Evolutionary conservation across 2,797 vertebrate species (phyloP).

Genomic region (Lagocephalus sceleratus): DNA sequence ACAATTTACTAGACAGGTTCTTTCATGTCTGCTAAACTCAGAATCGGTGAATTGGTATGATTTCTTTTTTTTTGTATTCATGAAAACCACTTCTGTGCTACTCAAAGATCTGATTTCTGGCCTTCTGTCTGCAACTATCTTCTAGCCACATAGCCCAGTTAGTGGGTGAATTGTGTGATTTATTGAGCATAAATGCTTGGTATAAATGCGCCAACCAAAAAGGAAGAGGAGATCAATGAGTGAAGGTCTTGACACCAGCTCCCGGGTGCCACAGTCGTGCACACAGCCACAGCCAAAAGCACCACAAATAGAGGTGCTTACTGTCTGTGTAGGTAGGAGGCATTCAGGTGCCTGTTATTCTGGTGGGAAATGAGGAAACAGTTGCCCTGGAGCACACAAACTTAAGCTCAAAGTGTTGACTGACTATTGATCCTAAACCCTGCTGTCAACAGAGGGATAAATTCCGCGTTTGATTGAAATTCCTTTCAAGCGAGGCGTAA

Average conservation of each 20-base stretch:
- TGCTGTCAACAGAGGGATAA: constrained; percentile 64
- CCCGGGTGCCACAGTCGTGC: constrained; percentile 13
- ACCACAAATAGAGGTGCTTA: constrained; percentile 36
- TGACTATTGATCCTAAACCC: constrained; percentile 64
- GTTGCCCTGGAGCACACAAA: constrained; percentile 52
- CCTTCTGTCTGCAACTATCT: neutral
- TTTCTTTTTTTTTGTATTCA: neutral
- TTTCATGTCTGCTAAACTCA: no score
- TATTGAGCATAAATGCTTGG: neutral
- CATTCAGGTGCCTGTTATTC: constrained; percentile 49
- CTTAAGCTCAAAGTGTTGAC: constrained; percentile 62
- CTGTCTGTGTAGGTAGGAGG: constrained; percentile 39
- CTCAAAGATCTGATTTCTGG: no score
- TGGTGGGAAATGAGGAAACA: constrained; percentile 43
- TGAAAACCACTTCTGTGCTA: neutral
- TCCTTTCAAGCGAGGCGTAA: constrained; percentile 54
- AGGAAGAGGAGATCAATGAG: constrained; percentile 11
- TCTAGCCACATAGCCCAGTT: neutral
- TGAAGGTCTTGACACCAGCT: constrained; percentile 16
- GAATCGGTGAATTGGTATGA: neutral
- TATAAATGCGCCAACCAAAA: neutral
- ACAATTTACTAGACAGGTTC: no score
- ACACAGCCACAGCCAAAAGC: constrained; percentile 31
- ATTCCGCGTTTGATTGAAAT: constrained; percentile 70
- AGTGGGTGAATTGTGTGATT: neutral